Evolutionary conservation across 2,888 invertebrate species (phyloP).

Genomic region (Dromius quadrimaculatus): DNA sequence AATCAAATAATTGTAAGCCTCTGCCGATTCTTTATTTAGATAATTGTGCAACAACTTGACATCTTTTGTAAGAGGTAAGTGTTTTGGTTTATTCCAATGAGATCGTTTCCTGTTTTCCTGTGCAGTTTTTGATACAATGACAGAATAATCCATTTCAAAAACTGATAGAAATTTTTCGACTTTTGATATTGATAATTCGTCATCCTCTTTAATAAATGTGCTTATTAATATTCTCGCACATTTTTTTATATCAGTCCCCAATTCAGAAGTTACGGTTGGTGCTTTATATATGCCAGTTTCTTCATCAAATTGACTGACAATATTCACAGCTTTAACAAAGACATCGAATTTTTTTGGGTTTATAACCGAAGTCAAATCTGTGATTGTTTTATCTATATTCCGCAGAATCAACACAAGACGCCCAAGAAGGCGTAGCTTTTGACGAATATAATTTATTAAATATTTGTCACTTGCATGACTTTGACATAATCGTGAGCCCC

Average conservation of each 20-base stretch:
- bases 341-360: not conserved
- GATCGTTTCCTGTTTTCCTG: not conserved
- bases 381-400: not conserved
- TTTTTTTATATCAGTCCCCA: not conserved
- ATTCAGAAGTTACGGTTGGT: not conserved
- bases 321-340: not conserved
- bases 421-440: not conserved
- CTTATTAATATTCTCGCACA: not conserved
- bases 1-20: not conserved
- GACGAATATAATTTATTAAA: not conserved
- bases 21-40: not conserved
- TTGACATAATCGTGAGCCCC: not conserved
- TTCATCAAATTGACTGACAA: not conserved
- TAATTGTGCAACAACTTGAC: not conserved
- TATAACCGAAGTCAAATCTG: not conserved
- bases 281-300: not conserved
- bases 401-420: not conserved
- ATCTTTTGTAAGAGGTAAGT: not conserved
- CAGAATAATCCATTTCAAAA: not conserved
- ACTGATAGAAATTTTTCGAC: not conserved
- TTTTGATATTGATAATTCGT: not conserved
- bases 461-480: not conserved
- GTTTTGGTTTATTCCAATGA: not conserved
- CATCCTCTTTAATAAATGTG: not conserved
- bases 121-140: not conserved